Evolutionary conservation across 1,140 invertebrate species (phyloP).

Genomic region (Drosophila lacertosa): DNA sequence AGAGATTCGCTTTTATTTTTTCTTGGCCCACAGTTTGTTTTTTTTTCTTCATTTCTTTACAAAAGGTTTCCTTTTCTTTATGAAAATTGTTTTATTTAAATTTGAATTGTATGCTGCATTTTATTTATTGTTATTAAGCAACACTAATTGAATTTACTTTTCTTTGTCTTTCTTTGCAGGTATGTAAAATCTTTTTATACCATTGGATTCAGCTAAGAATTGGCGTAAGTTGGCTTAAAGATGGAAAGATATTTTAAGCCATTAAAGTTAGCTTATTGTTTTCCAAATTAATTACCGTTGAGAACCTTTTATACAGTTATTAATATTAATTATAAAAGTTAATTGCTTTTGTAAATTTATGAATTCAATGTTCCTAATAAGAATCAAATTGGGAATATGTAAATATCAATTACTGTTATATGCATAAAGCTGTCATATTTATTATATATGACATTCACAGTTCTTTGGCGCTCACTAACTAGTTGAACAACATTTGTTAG

Average conservation of each 20-base stretch:
- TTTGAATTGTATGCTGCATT: not conserved
- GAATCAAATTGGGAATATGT: no score
- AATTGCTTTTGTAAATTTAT: no score
- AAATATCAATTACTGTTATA: no score
- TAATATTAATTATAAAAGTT: no score
- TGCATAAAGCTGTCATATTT: no score
- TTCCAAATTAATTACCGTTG: no score
- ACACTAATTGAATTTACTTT: slow-evolving; percentile 30
- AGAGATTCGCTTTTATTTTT: slow-evolving; percentile 7
- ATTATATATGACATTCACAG: no score
- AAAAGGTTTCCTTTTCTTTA: slow-evolving; percentile 43
- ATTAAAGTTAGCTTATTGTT: no score
- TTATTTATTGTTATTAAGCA: not conserved
- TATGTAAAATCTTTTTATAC: slow-evolving; percentile 33
- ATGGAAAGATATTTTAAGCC: not conserved
- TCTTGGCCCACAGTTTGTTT: slow-evolving; percentile 1
- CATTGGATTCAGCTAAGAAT: not conserved
- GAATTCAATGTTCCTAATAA: no score
- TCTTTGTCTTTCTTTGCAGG: slow-evolving; percentile 48
- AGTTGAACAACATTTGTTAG: slow-evolving; percentile 18
- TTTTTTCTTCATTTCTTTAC: not conserved
- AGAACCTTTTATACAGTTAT: no score
- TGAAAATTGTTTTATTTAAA: slow-evolving; percentile 1
- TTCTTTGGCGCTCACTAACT: not conserved
- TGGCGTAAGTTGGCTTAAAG: slow-evolving; percentile 14